phyloP scores from a whole-genome alignment of 1,140 invertebrate genomes.

The Amphibalanus amphitrite region DNA sequence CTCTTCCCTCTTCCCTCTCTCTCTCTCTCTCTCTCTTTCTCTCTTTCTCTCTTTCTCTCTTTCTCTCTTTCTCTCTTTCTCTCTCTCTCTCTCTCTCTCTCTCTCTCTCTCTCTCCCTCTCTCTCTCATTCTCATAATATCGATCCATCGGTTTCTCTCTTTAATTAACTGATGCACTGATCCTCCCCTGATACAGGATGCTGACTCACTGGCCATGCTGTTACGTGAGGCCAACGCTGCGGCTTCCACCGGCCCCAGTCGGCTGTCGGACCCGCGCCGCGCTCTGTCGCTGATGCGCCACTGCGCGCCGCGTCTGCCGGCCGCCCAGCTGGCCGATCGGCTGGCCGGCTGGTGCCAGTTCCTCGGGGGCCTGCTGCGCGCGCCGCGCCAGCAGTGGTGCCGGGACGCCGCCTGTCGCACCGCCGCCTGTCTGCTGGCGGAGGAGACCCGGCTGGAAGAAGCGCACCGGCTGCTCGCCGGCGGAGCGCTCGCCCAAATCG shows the following conservation, averaged over 20 bases:
- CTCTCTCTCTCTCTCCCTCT: too few relatives aligned
- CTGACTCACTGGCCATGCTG: neutral
- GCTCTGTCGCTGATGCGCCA: neutral
- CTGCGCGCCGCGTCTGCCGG: neutral
- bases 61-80: too few relatives aligned
- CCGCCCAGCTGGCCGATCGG: neutral
- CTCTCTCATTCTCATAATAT: too few relatives aligned
- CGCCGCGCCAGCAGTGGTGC: neutral
- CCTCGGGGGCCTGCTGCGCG: neutral
- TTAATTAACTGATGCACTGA: too few relatives aligned
- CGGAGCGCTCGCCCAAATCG: neutral
- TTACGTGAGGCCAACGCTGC: neutral
- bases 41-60: too few relatives aligned
- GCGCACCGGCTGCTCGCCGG: neutral
- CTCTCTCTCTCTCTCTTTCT: too few relatives aligned
- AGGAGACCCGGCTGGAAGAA: neutral
- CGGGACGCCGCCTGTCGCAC: neutral
- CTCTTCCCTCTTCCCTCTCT: too few relatives aligned
- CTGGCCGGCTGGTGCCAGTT: neutral
- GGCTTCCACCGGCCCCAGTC: too few relatives aligned
- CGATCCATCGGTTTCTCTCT: too few relatives aligned
- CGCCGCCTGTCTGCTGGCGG: neutral
- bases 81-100: too few relatives aligned
- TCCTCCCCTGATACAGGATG: neutral
- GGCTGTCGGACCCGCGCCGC: neutral